Base-by-base conservation (phyloP, 2,888 invertebrate genomes). In the Ceriagrion tenellum region DNA sequence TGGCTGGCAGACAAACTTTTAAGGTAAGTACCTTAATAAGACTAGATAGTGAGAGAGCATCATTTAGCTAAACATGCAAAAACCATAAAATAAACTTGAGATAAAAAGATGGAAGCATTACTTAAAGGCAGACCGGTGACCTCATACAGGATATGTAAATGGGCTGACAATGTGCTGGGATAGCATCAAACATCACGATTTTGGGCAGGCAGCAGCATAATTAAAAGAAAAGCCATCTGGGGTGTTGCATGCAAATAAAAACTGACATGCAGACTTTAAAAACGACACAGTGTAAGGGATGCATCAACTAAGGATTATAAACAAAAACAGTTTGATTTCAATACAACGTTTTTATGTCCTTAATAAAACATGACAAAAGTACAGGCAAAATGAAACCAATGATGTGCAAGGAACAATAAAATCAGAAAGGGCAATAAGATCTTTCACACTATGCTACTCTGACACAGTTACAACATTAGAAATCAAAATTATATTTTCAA, bases 371-470 rank as follows among this genome's bases (percentile, higher is more conserved):
- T 93, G 93, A 93, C 93, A 93, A 93, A 93, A 93, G 20, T 93
- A 93, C 93, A 93, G 93, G 93, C 93, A 93, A 93, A 93, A 93
- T 69, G 93, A 93, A 93, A 93, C 93, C 93, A 93, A 93, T 93
- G 69, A 69, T 69, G 93, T 69, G 93, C 93, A 93, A 93, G 93
- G 69, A 93, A 93, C 69, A 93, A 93, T 93, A 93, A 93, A 93
- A 93, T 93, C 69, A 93, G 93, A 74, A 74, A 93, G 93, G 69
- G 93, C 47, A 93, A 74, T 93, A 93, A 93, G 93, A 93, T 93
- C 93, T 93, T 93, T 93, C 93, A 93, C n/a, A 93, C 93, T 93
- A 81, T 81, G 63, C 69, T 93, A 93, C 69, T 26, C 93, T 69
- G 69, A 93, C 91, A 91, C 63, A 93, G 93, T 93, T 93, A 93